Percentiles rank a stretch among this genome's conserved stretches.
These are phyloP conservation scores for Simalia tracyae DNA, from an alignment of 2,797 vertebrate genomes.

Conservation along the genomic window DNA sequence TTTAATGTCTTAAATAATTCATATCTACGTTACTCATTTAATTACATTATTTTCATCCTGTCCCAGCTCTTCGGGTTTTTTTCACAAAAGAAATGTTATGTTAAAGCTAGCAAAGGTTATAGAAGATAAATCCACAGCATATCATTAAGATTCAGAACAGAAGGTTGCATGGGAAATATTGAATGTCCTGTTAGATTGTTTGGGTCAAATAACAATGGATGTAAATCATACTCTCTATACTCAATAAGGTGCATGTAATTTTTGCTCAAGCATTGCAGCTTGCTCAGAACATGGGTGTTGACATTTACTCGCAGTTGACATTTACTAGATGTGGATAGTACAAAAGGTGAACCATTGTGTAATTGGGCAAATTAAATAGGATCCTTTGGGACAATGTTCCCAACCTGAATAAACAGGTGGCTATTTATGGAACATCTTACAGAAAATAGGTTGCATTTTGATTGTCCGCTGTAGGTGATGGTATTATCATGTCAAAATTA, in stretches of 20 bases:
- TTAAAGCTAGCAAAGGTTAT: conserved; percentile 7
- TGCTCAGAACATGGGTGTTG: background rate
- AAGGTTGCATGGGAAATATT: conserved; percentile 33
- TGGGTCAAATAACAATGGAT: conserved; percentile 25
- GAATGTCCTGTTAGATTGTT: conserved; percentile 40
- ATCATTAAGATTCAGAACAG: conserved; percentile 50
- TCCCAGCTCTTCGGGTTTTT: conserved; percentile 24
- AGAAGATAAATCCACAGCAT: conserved; percentile 11
- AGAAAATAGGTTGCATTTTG: background rate
- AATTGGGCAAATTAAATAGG: conserved; percentile 41
- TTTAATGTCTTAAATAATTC: background rate
- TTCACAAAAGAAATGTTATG: conserved; percentile 29
- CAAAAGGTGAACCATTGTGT: conserved; percentile 5
- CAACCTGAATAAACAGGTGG: background rate
- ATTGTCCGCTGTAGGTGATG: background rate
- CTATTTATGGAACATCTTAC: background rate
- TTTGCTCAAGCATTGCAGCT: conserved; percentile 32
- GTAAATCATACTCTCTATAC: conserved; percentile 16
- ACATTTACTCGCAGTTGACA: conserved; percentile 2
- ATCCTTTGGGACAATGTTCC: background rate
- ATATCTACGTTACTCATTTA: background rate
- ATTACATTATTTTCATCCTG: background rate
- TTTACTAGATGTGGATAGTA: conserved; percentile 18
- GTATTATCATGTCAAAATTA: background rate
- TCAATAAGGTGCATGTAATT: conserved; percentile 22